Percentiles rank a stretch among this genome's conserved stretches.
Evolutionary conservation across 2,888 invertebrate genomes (phyloP).

Genomic region (Drosophila trichaetosa): DNA sequence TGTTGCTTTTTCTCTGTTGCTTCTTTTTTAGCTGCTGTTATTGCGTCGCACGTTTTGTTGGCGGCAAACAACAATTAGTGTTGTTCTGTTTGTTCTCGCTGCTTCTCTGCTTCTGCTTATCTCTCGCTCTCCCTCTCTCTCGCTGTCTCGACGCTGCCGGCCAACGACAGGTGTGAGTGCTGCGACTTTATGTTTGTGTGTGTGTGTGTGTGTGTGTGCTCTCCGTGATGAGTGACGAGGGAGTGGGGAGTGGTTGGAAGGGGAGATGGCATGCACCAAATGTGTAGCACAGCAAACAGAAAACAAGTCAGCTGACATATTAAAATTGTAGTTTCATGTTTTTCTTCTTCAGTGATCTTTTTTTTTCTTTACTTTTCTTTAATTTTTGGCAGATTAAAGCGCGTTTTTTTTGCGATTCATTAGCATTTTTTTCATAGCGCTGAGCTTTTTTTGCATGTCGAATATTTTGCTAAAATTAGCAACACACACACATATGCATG

Average conservation of each 20-base stretch:
- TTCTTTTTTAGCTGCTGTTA: constrained; percentile 37
- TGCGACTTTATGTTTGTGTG: constrained; percentile 1
- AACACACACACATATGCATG: constrained; percentile 14
- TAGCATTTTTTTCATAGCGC: constrained; percentile 48
- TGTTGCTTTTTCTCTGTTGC: constrained; percentile 14
- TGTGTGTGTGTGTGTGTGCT: constrained; percentile 7
- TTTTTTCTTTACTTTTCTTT: constrained; percentile 1
- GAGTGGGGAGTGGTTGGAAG: neutral
- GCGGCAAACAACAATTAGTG: constrained; percentile 58
- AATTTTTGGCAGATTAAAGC: constrained; percentile 36
- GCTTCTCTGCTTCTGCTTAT: constrained; percentile 37
- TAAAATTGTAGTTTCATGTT: constrained; percentile 49
- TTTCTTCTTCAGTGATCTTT: neutral
- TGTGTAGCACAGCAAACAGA: constrained; percentile 19
- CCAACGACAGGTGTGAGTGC: constrained; percentile 47
- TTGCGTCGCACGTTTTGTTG: constrained; percentile 70
- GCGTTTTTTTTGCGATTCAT: constrained; percentile 46
- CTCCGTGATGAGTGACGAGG: neutral
- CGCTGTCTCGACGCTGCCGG: constrained; percentile 21
- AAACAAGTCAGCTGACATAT: constrained; percentile 73
- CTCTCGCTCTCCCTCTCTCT: constrained; percentile 45
- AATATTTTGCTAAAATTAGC: constrained; percentile 59
- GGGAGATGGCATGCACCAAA: neutral
- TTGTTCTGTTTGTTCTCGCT: constrained; percentile 47
- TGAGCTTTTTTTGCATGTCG: constrained; percentile 49